These are phyloP conservation scores for Mionectes olivaceus DNA, from an alignment of 2,797 vertebrate genomes.

Conservation along the genomic window DNA sequence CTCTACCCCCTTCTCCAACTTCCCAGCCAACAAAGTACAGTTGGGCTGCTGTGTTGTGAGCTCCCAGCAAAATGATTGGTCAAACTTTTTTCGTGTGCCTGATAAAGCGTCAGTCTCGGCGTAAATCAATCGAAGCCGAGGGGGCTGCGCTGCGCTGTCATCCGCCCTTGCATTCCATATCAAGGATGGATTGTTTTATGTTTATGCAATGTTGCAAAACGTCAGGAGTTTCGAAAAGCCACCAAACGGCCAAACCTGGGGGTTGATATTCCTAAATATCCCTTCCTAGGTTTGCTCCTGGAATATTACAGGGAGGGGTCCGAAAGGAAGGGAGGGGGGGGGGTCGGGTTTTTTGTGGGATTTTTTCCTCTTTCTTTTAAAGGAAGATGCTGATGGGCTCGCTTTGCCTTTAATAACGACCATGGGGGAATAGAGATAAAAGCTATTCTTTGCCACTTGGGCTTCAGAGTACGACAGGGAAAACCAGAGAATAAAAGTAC, in stretches of 20 bases:
- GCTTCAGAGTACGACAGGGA: background rate
- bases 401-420: background rate
- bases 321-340: no score
- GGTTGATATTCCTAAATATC: background rate
- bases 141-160: slow-evolving; percentile 84
- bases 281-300: slow-evolving; percentile 8
- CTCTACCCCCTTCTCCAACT: slow-evolving; percentile 84
- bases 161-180: slow-evolving; percentile 83
- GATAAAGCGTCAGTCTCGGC: slow-evolving; percentile 93
- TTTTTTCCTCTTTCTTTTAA: background rate
- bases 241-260: slow-evolving; percentile 65
- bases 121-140: slow-evolving; percentile 90
- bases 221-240: slow-evolving; percentile 75
- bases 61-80: slow-evolving; percentile 94
- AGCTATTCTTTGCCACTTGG: background rate
- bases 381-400: slow-evolving; percentile 48
- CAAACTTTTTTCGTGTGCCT: slow-evolving; percentile 92
- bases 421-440: background rate
- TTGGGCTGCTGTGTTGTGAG: slow-evolving; percentile 85
- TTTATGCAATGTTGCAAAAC: slow-evolving; percentile 90
- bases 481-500: background rate
- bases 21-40: slow-evolving; percentile 93
- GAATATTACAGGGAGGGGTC: background rate
- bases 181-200: slow-evolving; percentile 88
- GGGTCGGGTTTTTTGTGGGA: background rate